Evolutionary conservation across 2,888 invertebrate genomes (phyloP).

Genomic region (Apotomis betuletana): DNA sequence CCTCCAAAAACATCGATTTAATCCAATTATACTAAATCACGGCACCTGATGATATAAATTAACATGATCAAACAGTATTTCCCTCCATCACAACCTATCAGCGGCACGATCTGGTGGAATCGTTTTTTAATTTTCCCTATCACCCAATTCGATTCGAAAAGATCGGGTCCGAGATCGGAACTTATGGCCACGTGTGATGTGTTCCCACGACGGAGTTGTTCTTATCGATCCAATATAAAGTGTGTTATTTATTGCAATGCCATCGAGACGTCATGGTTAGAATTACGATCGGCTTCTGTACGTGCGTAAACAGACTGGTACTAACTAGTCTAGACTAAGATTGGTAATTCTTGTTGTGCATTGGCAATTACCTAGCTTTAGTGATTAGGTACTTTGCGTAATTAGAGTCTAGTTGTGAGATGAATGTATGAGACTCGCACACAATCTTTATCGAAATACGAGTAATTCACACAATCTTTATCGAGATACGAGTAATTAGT

Average conservation of each 20-base stretch:
- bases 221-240: conserved; percentile 46
- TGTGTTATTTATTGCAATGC: conserved; percentile 31
- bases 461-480: too few species aligned
- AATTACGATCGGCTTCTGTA: conserved; percentile 31
- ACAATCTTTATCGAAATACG: neutral
- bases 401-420: conserved; percentile 3
- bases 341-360: conserved; percentile 4
- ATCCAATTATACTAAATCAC: conserved; percentile 19
- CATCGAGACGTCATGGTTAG: conserved; percentile 34
- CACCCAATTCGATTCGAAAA: conserved; percentile 35
- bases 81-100: conserved; percentile 42
- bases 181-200: conserved; percentile 48
- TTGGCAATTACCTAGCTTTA: neutral
- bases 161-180: conserved; percentile 23
- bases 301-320: conserved; percentile 25
- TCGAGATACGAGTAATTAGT: too few species aligned
- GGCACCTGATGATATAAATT: conserved; percentile 41
- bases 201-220: conserved; percentile 51
- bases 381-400: conserved; percentile 15
- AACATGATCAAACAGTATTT: conserved; percentile 46
- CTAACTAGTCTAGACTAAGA: conserved; percentile 12
- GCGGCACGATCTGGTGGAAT: conserved; percentile 42
- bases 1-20: conserved; percentile 1
- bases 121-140: conserved; percentile 36
- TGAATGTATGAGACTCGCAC: conserved; percentile 1